These are phyloP conservation scores for Reticulitermes speratus DNA, from an alignment of 1,140 invertebrate species.

Conservation along the genomic window DNA sequence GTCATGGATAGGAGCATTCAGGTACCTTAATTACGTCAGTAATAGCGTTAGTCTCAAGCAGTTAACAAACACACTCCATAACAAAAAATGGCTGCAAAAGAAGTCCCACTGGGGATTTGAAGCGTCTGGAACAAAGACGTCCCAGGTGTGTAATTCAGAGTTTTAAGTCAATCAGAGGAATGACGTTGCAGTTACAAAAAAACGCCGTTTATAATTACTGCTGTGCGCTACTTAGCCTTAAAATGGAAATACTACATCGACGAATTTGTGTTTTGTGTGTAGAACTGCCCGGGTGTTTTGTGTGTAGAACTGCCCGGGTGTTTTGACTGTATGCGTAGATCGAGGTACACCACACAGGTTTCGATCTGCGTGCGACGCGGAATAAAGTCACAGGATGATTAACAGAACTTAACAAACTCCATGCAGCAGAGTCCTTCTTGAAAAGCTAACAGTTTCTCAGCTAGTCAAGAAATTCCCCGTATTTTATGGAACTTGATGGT, in stretches of 20 bases:
- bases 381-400: too few species aligned
- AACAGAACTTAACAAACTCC: too few species aligned
- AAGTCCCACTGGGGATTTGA: not conserved
- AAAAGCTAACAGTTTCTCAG: too few species aligned
- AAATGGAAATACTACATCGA: not conserved
- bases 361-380: too few species aligned
- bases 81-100: not conserved
- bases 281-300: not conserved
- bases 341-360: too few species aligned
- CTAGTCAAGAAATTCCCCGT: too few species aligned
- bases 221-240: not conserved
- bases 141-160: not conserved
- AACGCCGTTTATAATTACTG: not conserved
- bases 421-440: too few species aligned
- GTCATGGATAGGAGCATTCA: not conserved
- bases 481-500: too few species aligned
- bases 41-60: not conserved
- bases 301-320: too few species aligned
- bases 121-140: not conserved
- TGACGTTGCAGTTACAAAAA: not conserved
- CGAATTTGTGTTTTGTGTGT: not conserved
- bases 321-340: too few species aligned
- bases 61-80: not conserved
- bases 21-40: not conserved
- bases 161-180: not conserved